These are phyloP conservation scores for Phataginus tricuspis DNA, from an alignment of 2,797 vertebrate genomes.

Conservation along the genomic window DNA sequence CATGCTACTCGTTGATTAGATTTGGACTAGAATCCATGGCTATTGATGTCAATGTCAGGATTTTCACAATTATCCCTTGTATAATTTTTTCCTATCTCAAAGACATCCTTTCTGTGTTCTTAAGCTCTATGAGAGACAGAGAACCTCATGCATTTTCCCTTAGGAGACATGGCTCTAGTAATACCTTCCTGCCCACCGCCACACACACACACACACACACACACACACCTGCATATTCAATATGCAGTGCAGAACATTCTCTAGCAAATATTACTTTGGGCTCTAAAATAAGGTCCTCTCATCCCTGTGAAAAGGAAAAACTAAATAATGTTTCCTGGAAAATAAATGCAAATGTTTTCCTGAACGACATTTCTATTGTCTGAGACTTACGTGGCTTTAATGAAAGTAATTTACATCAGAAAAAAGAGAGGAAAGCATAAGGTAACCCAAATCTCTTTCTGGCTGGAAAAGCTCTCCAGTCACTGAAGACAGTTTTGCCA, in stretches of 20 bases:
- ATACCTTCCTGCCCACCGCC: neutral
- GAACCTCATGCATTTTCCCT: neutral
- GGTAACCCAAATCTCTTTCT: conserved; percentile 81
- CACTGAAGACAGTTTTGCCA: conserved; percentile 81
- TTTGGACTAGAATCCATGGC: neutral
- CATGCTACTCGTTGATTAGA: neutral
- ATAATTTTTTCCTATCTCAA: neutral
- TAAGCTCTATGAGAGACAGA: neutral
- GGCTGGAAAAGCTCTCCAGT: conserved; percentile 79
- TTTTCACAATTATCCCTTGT: neutral
- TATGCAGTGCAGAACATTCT: neutral
- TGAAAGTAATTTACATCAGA: conserved; percentile 80
- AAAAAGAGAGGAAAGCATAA: conserved; percentile 78
- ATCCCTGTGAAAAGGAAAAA: neutral
- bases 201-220: neutral
- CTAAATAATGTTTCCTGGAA: conserved; percentile 22
- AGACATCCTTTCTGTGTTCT: neutral
- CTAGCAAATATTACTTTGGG: neutral
- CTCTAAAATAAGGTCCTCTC: neutral
- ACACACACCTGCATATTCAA: neutral
- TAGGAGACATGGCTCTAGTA: neutral
- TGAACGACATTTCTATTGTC: conserved; percentile 61
- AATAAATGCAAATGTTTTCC: conserved; percentile 48
- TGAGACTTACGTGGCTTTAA: conserved; percentile 78
- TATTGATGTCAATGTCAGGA: neutral